phyloP scores from a whole-genome alignment of 2,888 invertebrate species.

The Drosophila robusta region DNA sequence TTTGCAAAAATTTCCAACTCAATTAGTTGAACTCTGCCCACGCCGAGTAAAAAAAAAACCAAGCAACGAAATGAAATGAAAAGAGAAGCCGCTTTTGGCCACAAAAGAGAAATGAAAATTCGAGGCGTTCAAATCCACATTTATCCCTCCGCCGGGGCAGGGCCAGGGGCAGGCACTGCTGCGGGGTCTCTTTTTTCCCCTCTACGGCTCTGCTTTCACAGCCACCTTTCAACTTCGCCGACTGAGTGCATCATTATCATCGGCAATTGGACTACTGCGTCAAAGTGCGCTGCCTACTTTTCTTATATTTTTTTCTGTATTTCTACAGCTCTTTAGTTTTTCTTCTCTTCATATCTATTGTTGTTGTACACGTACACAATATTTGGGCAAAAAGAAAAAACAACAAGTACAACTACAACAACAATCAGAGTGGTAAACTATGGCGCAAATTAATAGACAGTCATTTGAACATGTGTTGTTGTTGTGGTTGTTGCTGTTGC shows the following conservation, averaged over 20 bases:
- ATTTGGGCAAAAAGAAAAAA: slow-evolving; percentile 66
- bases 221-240: slow-evolving; percentile 79
- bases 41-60: slow-evolving; percentile 37
- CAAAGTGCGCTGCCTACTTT: slow-evolving; percentile 72
- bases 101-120: slow-evolving; percentile 61
- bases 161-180: slow-evolving; percentile 35
- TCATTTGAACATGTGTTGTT: slow-evolving; percentile 67
- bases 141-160: slow-evolving; percentile 52
- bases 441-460: slow-evolving; percentile 74
- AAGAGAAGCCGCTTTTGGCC: slow-evolving; percentile 57
- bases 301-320: slow-evolving; percentile 18
- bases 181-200: slow-evolving; percentile 19
- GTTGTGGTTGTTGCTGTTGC: slow-evolving; percentile 39
- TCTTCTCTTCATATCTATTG: slow-evolving; percentile 32
- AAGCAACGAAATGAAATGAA: slow-evolving; percentile 40
- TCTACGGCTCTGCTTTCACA: slow-evolving; percentile 36
- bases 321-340: neutral
- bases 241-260: slow-evolving; percentile 82
- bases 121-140: slow-evolving; percentile 81
- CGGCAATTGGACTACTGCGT: slow-evolving; percentile 82
- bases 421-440: slow-evolving; percentile 55
- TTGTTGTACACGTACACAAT: slow-evolving; percentile 59
- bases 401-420: slow-evolving; percentile 22
- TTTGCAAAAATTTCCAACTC: slow-evolving; percentile 77
- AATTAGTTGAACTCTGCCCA: slow-evolving; percentile 76